Evolutionary conservation across 2,797 vertebrate species (phyloP).

Genomic region (Megalops cyprinoides): DNA sequence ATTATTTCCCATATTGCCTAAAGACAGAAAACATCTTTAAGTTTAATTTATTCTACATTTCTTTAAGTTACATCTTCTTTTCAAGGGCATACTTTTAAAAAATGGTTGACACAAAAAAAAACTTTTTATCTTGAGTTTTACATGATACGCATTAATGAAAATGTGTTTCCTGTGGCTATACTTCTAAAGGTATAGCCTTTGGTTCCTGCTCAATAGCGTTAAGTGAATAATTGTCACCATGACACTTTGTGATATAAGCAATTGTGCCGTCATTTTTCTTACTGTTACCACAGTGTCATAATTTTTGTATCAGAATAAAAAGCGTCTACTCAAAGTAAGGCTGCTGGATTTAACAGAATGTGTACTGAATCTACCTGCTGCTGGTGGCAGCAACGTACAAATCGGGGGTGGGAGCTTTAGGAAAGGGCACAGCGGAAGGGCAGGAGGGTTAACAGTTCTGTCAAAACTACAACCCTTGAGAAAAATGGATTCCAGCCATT

Average conservation of each 20-base stretch:
- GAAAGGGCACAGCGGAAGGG: slow-evolving; percentile 36
- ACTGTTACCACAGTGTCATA: neutral
- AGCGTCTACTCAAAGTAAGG: neutral
- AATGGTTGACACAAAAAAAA: neutral
- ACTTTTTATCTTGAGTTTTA: neutral
- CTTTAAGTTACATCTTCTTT: neutral
- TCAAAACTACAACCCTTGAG: slow-evolving; percentile 44
- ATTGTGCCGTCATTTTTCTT: neutral
- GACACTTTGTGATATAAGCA: slow-evolving; percentile 5
- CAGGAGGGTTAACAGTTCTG: slow-evolving; percentile 47
- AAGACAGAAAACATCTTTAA: neutral
- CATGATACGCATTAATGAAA: neutral
- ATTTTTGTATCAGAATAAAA: slow-evolving; percentile 8
- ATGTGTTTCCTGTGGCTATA: neutral
- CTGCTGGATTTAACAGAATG: neutral
- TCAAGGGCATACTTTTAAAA: neutral
- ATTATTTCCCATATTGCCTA: neutral
- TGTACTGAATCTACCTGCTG: neutral
- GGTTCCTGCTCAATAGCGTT: neutral
- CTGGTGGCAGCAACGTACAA: slow-evolving; percentile 12
- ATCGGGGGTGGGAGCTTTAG: slow-evolving; percentile 46
- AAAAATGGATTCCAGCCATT: slow-evolving; percentile 40
- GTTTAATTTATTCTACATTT: no score
- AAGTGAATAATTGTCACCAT: neutral
- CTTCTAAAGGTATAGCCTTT: neutral